phyloP scores from a whole-genome alignment of 2,113 vertebrate species.

The Sphaerodactylus townsendi region DNA sequence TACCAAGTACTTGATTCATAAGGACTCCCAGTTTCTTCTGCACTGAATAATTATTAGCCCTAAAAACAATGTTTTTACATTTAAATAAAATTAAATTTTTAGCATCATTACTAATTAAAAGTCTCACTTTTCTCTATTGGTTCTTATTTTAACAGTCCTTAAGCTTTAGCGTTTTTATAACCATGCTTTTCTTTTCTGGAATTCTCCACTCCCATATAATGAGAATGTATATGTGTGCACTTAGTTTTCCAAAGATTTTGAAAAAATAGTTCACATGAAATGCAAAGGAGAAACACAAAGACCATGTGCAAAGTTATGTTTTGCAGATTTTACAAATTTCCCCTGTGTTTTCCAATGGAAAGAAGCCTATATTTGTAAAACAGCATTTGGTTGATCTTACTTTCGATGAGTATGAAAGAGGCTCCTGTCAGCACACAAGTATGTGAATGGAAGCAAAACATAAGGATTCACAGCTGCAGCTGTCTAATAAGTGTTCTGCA shows the following conservation, averaged over 20 bases:
- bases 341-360: conserved; percentile 43
- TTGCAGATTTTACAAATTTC: conserved; percentile 34
- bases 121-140: too few species aligned
- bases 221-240: conserved; percentile 28
- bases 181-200: neutral
- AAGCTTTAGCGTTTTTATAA: neutral
- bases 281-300: conserved; percentile 33
- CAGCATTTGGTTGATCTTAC: conserved; percentile 55
- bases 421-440: conserved; percentile 36
- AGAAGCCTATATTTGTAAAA: conserved; percentile 53
- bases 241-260: conserved; percentile 43
- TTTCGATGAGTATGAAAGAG: conserved; percentile 50
- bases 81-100: too few species aligned
- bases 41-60: too few species aligned
- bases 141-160: too few species aligned
- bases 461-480: conserved; percentile 57
- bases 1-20: too few species aligned
- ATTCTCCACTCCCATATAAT: conserved; percentile 3
- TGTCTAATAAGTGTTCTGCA: conserved; percentile 43
- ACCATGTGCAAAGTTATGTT: conserved; percentile 48
- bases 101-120: too few species aligned
- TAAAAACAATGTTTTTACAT: too few species aligned
- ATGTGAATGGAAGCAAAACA: conserved; percentile 54
- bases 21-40: too few species aligned
- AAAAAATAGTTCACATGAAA: conserved; percentile 20